Evolutionary conservation across 2,888 invertebrate species (phyloP).

Genomic region (Aspidapion aeneum): DNA sequence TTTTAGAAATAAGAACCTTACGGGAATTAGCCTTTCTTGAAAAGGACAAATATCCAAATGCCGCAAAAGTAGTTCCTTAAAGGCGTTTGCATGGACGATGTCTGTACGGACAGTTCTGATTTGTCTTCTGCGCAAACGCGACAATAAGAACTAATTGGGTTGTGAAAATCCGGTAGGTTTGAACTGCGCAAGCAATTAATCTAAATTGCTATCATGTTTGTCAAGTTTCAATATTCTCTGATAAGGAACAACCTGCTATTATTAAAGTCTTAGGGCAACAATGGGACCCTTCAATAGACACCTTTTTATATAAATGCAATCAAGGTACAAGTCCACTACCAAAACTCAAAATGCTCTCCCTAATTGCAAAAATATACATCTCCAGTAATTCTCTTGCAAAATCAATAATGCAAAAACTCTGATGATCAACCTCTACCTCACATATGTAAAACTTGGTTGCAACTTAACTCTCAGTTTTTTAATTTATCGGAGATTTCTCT

Average conservation of each 20-base stretch:
- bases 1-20: too few species aligned
- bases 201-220: background rate
- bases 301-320: background rate
- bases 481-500: background rate
- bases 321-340: background rate
- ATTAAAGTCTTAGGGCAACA: background rate
- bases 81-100: background rate
- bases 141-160: background rate
- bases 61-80: too few species aligned
- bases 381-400: too few species aligned
- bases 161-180: background rate
- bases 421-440: background rate
- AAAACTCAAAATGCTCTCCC: background rate
- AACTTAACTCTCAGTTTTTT: background rate
- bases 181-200: background rate
- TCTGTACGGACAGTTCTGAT: background rate
- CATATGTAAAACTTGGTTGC: background rate
- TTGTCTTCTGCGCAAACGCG: background rate
- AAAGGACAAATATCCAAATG: too few species aligned
- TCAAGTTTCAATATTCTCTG: background rate
- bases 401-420: background rate
- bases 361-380: background rate
- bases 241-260: background rate
- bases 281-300: background rate
- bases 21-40: too few species aligned